Evolutionary conservation across 35 echinoderm and acorn worm species (phyloP), one percentile per base, ranked within the genome.

Genomic region (Heliocidaris erythrogramma): DNA sequence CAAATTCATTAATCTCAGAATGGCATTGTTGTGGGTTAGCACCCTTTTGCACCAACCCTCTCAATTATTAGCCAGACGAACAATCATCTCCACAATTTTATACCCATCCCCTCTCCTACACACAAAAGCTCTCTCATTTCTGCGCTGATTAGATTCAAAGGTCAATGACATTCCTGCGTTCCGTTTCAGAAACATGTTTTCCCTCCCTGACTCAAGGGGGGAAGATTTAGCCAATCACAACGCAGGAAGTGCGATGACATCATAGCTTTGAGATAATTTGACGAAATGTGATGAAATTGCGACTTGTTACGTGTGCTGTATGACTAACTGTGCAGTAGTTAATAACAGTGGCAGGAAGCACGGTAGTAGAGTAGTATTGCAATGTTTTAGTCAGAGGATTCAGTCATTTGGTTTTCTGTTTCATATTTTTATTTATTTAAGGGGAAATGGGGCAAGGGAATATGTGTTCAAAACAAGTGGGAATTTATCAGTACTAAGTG

Each of bases 1-100:
- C 52, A 56, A 21, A n/a, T 27, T 21, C 17, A n/a, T 27, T n/a
- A 4, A n/a, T 78, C 65, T 78, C 65, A 27, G 65, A 78, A 78
- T 78, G 65, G n/a, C 17, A 78, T 5, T 78, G 7, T 24, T 78
- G 0, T 78, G 65, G 27, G 14, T 27, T 78, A 78, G 27, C 17
- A 18, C 18, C 7, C 5, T 78, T 78, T 27, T 78, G 18, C 65
- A 78, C 21, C 18, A n/a, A 78, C 2, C 65, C 65, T 7, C 27
- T 78, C 65, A 78, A 78, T 78, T 78, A 78, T 78, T 24, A 78
- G 65, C 65, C 65, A 78, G 65, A 78, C 65, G 65, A 78, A 78
- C 27, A 78, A 78, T 24, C 65, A 78, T 78, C 21, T n/a, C 27
- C 65, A 78, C 65, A 78, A 78, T 78, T 78, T 78, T 24, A 21